Evolutionary conservation across 2,113 vertebrate genomes (phyloP).

Genomic region (Tragelaphus strepsiceros): DNA sequence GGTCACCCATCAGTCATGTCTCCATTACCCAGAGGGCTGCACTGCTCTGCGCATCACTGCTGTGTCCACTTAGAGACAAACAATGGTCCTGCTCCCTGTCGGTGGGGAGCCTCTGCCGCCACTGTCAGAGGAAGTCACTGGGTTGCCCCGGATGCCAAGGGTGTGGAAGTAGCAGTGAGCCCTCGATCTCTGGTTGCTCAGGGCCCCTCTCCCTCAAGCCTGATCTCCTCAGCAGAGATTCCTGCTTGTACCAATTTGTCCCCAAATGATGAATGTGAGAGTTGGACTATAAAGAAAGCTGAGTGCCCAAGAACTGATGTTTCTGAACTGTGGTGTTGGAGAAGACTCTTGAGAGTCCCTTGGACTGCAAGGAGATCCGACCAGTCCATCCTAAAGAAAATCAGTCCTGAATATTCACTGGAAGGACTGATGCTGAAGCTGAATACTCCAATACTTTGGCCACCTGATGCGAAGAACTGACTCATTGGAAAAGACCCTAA

Average conservation of each 20-base stretch:
- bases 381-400: not conserved
- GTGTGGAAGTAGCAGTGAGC: constrained; percentile 49
- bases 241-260: constrained; percentile 65
- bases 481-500: not conserved
- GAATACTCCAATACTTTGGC: not conserved
- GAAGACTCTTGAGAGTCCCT: not conserved
- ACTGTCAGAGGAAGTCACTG: not conserved
- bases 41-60: not conserved
- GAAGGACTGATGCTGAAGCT: not conserved
- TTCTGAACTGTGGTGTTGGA: not conserved
- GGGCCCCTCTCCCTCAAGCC: constrained; percentile 56
- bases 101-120: not conserved
- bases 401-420: not conserved
- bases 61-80: not conserved
- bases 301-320: not conserved
- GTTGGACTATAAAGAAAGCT: not conserved
- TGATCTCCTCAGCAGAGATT: constrained; percentile 74
- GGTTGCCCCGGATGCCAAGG: not conserved
- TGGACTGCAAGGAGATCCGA: not conserved
- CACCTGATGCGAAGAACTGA: not conserved
- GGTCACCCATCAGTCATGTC: not conserved
- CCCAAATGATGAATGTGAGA: constrained; percentile 23
- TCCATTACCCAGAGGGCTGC: not conserved
- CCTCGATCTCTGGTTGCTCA: constrained; percentile 59
- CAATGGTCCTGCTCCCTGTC: not conserved